Conservation (phyloP, 2,113 vertebrate species). For the Paratilapia polleni region DNA sequence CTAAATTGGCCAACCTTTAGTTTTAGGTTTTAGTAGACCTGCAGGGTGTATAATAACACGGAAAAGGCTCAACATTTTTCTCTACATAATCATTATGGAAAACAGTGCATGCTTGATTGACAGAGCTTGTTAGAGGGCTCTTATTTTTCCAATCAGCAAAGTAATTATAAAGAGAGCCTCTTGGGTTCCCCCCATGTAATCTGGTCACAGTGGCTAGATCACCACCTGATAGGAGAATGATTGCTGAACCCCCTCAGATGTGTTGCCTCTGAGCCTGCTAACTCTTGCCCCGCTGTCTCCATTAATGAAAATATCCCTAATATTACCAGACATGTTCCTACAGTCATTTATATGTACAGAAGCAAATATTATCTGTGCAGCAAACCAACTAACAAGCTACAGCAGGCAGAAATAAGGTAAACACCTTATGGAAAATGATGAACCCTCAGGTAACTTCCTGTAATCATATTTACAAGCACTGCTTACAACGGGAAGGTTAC, state of each 20-base stretch:
- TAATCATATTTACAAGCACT: conserved; percentile 1
- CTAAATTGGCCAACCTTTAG: conserved; percentile 45
- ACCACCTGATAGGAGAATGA: conserved; percentile 68
- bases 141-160: conserved; percentile 78
- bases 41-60: conserved; percentile 16
- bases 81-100: conserved; percentile 46
- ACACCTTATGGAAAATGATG: conserved; percentile 22
- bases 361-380: not conserved
- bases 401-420: conserved; percentile 5
- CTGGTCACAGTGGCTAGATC: conserved; percentile 73
- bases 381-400: conserved; percentile 16
- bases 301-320: conserved; percentile 49
- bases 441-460: not conserved
- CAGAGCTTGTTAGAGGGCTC: conserved; percentile 69
- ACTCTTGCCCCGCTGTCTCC: conserved; percentile 38
- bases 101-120: conserved; percentile 67
- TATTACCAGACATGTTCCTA: not conserved
- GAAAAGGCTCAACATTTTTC: conserved; percentile 33
- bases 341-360: not conserved
- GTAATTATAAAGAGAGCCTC: conserved; percentile 77
- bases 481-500: not conserved
- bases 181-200: conserved; percentile 70
- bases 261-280: conserved; percentile 28
- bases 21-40: not conserved
- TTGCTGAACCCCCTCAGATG: conserved; percentile 55